Conservation (phyloP, 2,797 vertebrate species). For the Lithobates pipiens region DNA sequence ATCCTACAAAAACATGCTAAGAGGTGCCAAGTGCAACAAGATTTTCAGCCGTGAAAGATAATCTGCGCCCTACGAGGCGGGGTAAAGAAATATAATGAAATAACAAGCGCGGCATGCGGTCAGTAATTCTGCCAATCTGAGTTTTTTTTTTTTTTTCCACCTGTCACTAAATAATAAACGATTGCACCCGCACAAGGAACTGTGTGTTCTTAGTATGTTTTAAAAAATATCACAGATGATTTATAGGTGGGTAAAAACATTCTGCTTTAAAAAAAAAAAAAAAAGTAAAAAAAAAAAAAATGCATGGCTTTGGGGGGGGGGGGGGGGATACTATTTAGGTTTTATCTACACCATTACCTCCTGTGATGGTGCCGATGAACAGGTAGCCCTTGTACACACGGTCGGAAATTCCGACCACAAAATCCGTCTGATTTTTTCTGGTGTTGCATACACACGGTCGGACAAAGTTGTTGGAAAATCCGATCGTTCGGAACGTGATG, state of each 20-base stretch:
- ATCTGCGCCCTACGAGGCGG: conserved; percentile 26
- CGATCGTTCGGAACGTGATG: too few relatives aligned
- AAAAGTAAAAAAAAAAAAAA: too few relatives aligned
- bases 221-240: neutral
- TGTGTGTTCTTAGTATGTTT: too few relatives aligned
- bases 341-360: too few relatives aligned
- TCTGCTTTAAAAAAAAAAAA: neutral
- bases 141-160: conserved; percentile 43
- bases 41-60: conserved; percentile 45
- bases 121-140: conserved; percentile 29
- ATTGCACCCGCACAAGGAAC: neutral
- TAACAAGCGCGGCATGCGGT: conserved; percentile 7
- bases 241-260: neutral
- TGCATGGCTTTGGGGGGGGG: too few relatives aligned
- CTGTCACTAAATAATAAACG: conserved; percentile 51
- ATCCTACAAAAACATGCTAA: conserved; percentile 46
- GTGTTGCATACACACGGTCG: too few relatives aligned
- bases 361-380: too few relatives aligned
- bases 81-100: conserved; percentile 39
- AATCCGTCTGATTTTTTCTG: too few relatives aligned
- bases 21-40: conserved; percentile 45
- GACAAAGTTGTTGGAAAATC: too few relatives aligned
- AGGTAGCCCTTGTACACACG: too few relatives aligned
- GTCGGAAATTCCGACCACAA: too few relatives aligned
- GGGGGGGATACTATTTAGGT: too few relatives aligned